Base-by-base conservation (phyloP, 2,797 vertebrate species). In the Silurus aristotelis region DNA sequence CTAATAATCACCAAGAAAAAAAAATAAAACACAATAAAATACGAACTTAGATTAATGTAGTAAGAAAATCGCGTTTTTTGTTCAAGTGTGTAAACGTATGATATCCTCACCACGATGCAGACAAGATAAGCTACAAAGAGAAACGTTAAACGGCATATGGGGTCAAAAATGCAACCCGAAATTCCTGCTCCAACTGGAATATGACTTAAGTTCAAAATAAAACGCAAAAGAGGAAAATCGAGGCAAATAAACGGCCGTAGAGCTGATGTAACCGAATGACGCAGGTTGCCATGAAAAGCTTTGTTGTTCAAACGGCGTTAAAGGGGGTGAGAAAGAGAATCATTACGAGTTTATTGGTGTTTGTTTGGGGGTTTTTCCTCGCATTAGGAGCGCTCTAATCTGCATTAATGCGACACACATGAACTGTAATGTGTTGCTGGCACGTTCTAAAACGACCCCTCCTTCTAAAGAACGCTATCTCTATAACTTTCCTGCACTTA, bases 301-400 rank as follows among this genome's bases (percentile, higher is more conserved):
- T 89, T 93, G 92, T 89, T 92, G 88, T 92, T 92, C 87, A 90
- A 89, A 91, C 88, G 90, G 81, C 79, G 80, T 89, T 90, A 72
- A 72, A 17, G 83, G 17, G 46, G 7, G 56, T 15, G 14, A 78
- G n/a, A 83, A 58, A 43, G 17, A 71, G 80, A 4, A 91, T 90
- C 91, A 90, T 92, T 93, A 84, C 77, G 89, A 84, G 92, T 92
- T 92, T 92, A 93, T 91, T 92, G 89, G 82, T 86, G 90, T 92
- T 92, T 91, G 82, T 91, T 91, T 91, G 81, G 19, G 19, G 48
- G 87, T 88, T 90, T 90, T 90, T 84, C 87, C 90, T 89, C 14
- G 22, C 87, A 90, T 90, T 88, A 60, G 88, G 89, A 87, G 86
- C 89, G 92, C 88, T 90, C 91, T 93, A 90, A 91, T 91, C 89